Evolutionary conservation across 2,888 invertebrate genomes (phyloP).

Genomic region (Caenorhabditis sulstoni): DNA sequence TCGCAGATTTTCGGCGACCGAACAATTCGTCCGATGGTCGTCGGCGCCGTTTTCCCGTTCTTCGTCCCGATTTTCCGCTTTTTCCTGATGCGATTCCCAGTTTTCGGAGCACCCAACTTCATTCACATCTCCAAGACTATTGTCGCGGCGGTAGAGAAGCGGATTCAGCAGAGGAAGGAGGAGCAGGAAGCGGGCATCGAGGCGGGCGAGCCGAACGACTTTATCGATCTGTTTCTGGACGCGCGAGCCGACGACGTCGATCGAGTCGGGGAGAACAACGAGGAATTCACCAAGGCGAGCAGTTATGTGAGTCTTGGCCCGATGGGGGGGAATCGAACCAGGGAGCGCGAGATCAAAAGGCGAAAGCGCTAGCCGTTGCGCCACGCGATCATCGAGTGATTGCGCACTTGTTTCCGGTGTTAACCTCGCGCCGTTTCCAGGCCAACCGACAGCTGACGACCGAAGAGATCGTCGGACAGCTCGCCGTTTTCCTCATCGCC

Average conservation of each 20-base stretch:
- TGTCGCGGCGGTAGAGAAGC: constrained; percentile 43
- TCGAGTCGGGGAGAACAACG: constrained; percentile 27
- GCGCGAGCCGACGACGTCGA: constrained; percentile 60
- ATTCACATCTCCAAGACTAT: constrained; percentile 11
- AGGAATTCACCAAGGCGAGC: constrained; percentile 22
- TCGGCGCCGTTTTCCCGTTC: not conserved
- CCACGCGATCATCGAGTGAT: not conserved
- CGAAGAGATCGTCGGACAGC: constrained; percentile 77
- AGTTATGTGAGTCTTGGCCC: constrained; percentile 32
- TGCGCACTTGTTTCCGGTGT: no score
- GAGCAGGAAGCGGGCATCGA: constrained; percentile 49
- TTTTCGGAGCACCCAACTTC: not conserved
- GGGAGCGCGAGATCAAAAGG: no score
- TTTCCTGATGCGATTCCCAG: not conserved
- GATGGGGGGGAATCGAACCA: no score
- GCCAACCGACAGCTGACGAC: constrained; percentile 42
- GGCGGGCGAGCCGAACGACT: constrained; percentile 59
- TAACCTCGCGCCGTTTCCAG: no score
- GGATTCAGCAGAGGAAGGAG: constrained; percentile 54
- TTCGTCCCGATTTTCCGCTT: not conserved
- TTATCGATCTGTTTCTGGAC: constrained; percentile 73
- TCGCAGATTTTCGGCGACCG: constrained; percentile 20
- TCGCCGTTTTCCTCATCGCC: constrained; percentile 82
- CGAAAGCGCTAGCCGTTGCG: no score
- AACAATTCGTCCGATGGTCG: not conserved